phyloP scores from a whole-genome alignment of 2,797 vertebrate genomes.

The Aphelocoma californica region DNA sequence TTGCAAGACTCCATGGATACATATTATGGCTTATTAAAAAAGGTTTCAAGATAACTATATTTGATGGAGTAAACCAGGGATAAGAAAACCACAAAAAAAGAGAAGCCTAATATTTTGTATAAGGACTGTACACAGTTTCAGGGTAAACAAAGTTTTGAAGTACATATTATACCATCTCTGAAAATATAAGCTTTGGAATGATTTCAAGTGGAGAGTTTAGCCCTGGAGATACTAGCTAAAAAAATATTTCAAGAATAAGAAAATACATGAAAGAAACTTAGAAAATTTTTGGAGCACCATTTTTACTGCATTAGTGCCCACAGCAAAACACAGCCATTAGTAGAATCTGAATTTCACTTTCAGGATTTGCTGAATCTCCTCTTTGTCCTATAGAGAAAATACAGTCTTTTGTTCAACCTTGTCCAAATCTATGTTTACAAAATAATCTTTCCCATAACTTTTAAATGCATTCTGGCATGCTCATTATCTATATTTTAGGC shows the following conservation, averaged over 20 bases:
- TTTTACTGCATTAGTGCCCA: neutral
- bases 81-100: neutral
- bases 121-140: neutral
- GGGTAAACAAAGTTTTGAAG: neutral
- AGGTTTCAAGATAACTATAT: neutral
- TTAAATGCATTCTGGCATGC: neutral
- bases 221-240: neutral
- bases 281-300: neutral
- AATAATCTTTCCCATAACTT: neutral
- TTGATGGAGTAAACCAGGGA: neutral
- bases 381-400: neutral
- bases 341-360: neutral
- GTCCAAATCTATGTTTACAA: neutral
- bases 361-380: neutral
- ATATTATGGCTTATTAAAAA: neutral
- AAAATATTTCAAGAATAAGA: neutral
- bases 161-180: neutral
- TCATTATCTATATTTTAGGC: neutral
- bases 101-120: neutral
- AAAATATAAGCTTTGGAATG: neutral
- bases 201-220: neutral
- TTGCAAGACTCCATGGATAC: neutral
- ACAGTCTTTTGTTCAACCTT: neutral
- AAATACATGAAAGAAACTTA: neutral
- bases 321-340: neutral